Evolutionary conservation across 2,797 vertebrate genomes (phyloP).

Genomic region (Propithecus deckenii): DNA sequence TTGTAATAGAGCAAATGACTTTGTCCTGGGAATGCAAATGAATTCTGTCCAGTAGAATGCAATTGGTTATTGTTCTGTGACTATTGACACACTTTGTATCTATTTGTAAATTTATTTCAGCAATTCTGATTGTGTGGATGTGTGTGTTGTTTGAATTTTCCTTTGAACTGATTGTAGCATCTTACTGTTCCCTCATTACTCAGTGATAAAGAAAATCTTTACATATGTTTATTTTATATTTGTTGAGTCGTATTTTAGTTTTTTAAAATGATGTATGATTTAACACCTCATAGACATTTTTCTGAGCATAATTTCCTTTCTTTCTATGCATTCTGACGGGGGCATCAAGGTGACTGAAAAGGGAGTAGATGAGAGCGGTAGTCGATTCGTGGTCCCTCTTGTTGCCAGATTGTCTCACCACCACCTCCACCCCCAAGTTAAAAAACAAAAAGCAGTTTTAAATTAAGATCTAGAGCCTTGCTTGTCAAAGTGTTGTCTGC

Average conservation of each 20-base stretch:
- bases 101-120: background rate
- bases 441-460: background rate
- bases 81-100: background rate
- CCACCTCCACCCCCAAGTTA: background rate
- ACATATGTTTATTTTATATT: background rate
- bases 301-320: background rate
- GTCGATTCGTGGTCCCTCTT: background rate
- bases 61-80: background rate
- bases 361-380: background rate
- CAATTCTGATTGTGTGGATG: background rate
- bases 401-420: background rate
- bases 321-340: background rate
- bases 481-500: background rate
- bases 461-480: background rate
- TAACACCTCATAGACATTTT: background rate
- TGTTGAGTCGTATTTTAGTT: background rate
- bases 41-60: background rate
- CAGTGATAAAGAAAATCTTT: background rate
- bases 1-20: background rate
- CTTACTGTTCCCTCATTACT: background rate
- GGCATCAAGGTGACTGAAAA: background rate
- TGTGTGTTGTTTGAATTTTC: background rate
- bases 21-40: background rate
- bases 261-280: background rate
- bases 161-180: background rate